These are phyloP conservation scores for Priocnemis perturbator DNA, from an alignment of 2,888 invertebrate species.

Conservation along the genomic window DNA sequence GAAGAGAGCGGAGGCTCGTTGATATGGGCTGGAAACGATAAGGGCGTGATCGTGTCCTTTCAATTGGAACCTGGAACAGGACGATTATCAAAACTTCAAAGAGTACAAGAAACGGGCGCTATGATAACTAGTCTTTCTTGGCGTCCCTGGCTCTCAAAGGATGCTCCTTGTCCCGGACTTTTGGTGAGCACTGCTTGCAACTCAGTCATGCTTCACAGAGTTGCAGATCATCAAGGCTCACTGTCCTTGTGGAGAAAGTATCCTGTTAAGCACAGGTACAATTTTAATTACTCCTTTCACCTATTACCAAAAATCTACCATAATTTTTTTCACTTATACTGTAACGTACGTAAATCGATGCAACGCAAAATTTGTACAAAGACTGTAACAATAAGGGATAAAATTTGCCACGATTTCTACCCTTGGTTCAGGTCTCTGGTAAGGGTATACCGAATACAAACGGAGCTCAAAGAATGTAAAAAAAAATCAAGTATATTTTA, in stretches of 20 bases:
- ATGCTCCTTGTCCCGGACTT: constrained; percentile 83
- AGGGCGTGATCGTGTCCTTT: constrained; percentile 84
- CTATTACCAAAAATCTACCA: too few relatives aligned
- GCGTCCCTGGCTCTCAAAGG: constrained; percentile 88
- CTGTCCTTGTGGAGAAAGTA: constrained; percentile 78
- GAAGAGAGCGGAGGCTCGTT: constrained; percentile 82
- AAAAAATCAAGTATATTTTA: too few relatives aligned
- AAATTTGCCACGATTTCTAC: too few relatives aligned
- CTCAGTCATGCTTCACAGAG: constrained; percentile 82
- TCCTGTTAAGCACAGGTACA: constrained; percentile 76
- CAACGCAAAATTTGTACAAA: too few relatives aligned
- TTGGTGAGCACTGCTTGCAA: constrained; percentile 87
- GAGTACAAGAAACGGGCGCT: constrained; percentile 80
- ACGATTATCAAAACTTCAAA: constrained; percentile 81
- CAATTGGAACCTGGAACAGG: constrained; percentile 83
- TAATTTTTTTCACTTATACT: too few relatives aligned
- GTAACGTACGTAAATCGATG: too few relatives aligned
- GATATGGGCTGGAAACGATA: constrained; percentile 90
- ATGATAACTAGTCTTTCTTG: constrained; percentile 86
- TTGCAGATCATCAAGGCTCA: constrained; percentile 78
- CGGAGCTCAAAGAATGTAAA: too few relatives aligned
- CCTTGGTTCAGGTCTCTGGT: too few relatives aligned
- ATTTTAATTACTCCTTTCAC: constrained; percentile 11
- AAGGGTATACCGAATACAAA: too few relatives aligned
- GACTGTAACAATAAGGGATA: too few relatives aligned